These are phyloP conservation scores for Acomys russatus DNA, from an alignment of 2,797 vertebrate genomes.

Conservation along the genomic window DNA sequence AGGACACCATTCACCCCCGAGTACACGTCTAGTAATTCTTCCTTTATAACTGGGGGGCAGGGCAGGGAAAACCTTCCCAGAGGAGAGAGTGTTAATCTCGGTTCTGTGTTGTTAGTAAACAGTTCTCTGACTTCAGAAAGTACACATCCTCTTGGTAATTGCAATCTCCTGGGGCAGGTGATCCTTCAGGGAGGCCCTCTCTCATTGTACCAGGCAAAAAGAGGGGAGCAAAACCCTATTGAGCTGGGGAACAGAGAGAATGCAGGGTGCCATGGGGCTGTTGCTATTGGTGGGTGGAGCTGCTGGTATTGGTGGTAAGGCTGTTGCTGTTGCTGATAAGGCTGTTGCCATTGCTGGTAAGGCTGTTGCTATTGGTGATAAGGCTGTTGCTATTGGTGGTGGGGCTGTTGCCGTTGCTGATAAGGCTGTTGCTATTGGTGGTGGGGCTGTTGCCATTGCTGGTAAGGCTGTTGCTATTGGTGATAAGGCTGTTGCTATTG, in stretches of 20 bases:
- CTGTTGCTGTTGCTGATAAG: too few relatives aligned
- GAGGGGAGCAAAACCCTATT: background rate
- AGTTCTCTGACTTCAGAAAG: conserved; percentile 72
- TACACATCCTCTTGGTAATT: conserved; percentile 70
- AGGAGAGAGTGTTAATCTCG: conserved; percentile 78
- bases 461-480: background rate
- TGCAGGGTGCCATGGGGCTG: background rate
- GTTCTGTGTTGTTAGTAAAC: conserved; percentile 82
- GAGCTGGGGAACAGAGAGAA: background rate
- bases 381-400: background rate
- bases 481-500: background rate
- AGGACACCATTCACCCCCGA: background rate
- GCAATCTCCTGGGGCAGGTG: conserved; percentile 66
- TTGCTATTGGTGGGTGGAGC: background rate
- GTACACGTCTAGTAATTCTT: conserved; percentile 18
- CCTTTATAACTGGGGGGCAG: background rate
- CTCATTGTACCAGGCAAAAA: background rate
- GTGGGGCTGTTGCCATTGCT: too few relatives aligned
- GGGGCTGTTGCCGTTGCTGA: too few relatives aligned
- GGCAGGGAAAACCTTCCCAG: background rate
- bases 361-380: background rate
- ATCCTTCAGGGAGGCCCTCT: conserved; percentile 17
- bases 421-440: too few relatives aligned
- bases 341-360: background rate
- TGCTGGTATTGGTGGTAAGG: background rate